These are phyloP conservation scores for Holacanthus passer DNA, from an alignment of 2,113 vertebrate genomes.

Conservation along the genomic window DNA sequence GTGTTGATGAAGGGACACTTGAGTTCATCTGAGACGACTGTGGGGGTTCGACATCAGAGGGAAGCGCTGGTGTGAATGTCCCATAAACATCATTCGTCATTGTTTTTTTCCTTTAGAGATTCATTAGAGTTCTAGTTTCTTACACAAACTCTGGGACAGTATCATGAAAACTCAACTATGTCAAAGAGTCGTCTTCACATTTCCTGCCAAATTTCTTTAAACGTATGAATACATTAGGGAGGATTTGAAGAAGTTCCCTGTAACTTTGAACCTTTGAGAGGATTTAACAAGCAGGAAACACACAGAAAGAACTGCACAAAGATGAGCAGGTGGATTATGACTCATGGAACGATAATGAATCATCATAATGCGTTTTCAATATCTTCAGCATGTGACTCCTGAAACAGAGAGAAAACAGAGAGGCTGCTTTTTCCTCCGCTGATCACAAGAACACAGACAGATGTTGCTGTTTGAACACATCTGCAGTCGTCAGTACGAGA, in stretches of 20 bases:
- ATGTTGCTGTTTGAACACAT: neutral
- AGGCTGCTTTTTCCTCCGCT: neutral
- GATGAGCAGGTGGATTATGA: constrained; percentile 10
- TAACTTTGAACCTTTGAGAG: neutral
- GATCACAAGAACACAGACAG: neutral
- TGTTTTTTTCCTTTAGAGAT: neutral
- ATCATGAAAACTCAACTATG: neutral
- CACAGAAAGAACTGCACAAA: neutral
- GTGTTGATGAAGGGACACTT: neutral
- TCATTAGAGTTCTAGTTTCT: neutral
- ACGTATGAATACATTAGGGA: neutral
- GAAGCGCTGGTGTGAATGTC: neutral
- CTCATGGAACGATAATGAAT: neutral
- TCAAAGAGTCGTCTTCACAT: neutral
- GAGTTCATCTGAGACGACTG: too few relatives aligned
- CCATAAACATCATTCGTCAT: neutral
- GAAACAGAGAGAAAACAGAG: neutral
- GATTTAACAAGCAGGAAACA: neutral
- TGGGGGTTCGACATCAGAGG: neutral
- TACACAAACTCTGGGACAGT: neutral
- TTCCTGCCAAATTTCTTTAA: neutral
- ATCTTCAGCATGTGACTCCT: too few relatives aligned
- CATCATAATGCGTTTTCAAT: constrained; percentile 22
- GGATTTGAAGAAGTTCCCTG: neutral
- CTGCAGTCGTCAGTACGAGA: neutral